phyloP scores from a whole-genome alignment of 1,140 invertebrate genomes.

The Anthonomus grandis region DNA sequence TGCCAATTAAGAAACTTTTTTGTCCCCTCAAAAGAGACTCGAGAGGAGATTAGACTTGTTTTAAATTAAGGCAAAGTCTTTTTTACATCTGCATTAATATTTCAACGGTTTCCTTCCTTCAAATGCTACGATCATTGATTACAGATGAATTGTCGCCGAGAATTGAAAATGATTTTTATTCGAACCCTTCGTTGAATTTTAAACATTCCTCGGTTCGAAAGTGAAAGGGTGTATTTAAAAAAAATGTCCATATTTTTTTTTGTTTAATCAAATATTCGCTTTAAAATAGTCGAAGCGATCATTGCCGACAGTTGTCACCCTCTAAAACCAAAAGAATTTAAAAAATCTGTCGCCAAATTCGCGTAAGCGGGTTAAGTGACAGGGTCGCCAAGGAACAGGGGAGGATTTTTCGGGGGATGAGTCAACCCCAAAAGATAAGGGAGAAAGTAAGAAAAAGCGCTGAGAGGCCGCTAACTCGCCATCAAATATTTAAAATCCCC shows the following conservation, averaged over 20 bases:
- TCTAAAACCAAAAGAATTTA: conserved; percentile 34
- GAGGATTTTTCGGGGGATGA: conserved; percentile 21
- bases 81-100: conserved; percentile 33
- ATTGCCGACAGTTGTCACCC: no score
- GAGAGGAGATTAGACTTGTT: conserved; percentile 20
- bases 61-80: conserved; percentile 27
- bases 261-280: no score
- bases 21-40: conserved; percentile 12
- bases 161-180: conserved; percentile 38
- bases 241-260: no score
- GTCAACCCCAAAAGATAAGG: conserved; percentile 19
- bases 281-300: no score
- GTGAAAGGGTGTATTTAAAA: no score
- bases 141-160: conserved; percentile 38
- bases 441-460: conserved; percentile 28
- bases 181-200: conserved; percentile 20
- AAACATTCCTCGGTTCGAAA: no score
- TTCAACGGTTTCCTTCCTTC: conserved; percentile 25
- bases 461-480: conserved; percentile 43
- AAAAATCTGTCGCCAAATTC: conserved; percentile 42
- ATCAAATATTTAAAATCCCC: conserved; percentile 46
- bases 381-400: conserved; percentile 20
- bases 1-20: conserved; percentile 24
- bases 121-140: conserved; percentile 40
- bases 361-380: conserved; percentile 33